Conservation (phyloP, 2,888 invertebrate species). For the Pterostichus niger region DNA sequence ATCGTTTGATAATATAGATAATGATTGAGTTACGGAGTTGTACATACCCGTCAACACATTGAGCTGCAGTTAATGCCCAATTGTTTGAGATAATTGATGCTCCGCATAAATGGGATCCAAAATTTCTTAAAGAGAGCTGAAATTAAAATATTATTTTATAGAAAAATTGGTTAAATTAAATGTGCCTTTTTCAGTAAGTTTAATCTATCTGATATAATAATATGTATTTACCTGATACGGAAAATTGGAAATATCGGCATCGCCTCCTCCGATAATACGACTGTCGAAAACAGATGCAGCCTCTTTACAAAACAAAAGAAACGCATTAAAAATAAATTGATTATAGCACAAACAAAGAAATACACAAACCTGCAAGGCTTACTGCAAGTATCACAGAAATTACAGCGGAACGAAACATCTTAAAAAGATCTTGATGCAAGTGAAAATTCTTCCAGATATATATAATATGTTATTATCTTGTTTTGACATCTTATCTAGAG, state of each 20-base stretch:
- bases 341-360: background rate
- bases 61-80: slow-evolving; percentile 71
- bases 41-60: slow-evolving; percentile 61
- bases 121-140: slow-evolving; percentile 69
- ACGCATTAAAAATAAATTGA: background rate
- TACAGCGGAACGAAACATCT: background rate
- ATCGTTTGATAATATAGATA: background rate
- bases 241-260: slow-evolving; percentile 13
- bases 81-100: slow-evolving; percentile 70
- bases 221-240: slow-evolving; percentile 9
- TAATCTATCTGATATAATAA: too few species aligned
- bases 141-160: background rate
- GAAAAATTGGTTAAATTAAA: too few species aligned
- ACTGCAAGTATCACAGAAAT: background rate
- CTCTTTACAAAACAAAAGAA: background rate
- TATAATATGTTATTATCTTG: background rate
- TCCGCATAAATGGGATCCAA: slow-evolving; percentile 71
- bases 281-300: slow-evolving; percentile 8
- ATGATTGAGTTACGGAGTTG: background rate
- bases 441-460: background rate
- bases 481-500: background rate
- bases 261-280: slow-evolving; percentile 11
- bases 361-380: background rate
- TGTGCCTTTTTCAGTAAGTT: too few species aligned
- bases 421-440: background rate